Evolutionary conservation across 2,113 vertebrate genomes (phyloP).

Genomic region (Taurulus bubalis): DNA sequence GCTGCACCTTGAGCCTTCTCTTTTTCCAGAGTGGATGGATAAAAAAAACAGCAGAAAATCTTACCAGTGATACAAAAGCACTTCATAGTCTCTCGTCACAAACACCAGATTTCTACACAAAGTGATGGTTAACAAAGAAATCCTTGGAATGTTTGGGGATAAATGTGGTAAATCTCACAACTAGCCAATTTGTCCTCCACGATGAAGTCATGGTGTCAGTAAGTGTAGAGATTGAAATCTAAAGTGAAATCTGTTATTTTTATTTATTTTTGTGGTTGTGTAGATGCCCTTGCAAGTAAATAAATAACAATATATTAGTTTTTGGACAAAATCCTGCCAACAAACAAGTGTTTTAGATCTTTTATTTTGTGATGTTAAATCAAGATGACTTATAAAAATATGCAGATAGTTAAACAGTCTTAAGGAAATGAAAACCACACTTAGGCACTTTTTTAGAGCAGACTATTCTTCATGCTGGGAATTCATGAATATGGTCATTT

Average conservation of each 20-base stretch:
- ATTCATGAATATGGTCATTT: constrained; percentile 38
- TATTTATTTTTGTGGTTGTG: constrained; percentile 16
- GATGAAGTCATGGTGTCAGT: constrained; percentile 2
- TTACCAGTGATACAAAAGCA: constrained; percentile 32
- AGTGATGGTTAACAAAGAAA: neutral
- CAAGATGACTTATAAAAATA: constrained; percentile 41
- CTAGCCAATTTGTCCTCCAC: neutral
- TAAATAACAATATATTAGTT: neutral
- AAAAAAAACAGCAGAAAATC: neutral
- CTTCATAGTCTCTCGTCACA: neutral
- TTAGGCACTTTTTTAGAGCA: constrained; percentile 78
- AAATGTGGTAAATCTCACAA: neutral
- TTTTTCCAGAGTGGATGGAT: neutral
- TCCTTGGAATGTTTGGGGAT: neutral
- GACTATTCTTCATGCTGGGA: constrained; percentile 54
- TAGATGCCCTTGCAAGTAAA: neutral
- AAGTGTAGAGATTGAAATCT: constrained; percentile 14
- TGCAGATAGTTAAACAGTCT: constrained; percentile 42
- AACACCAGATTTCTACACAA: neutral
- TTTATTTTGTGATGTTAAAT: constrained; percentile 67
- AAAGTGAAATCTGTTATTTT: neutral
- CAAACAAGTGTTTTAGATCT: constrained; percentile 13
- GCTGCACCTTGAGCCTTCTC: neutral
- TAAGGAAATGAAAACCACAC: constrained; percentile 55
- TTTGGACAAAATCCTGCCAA: neutral